These are phyloP conservation scores for Microctenopoma lineatum DNA, from an alignment of 2,797 vertebrate genomes.

Conservation along the genomic window DNA sequence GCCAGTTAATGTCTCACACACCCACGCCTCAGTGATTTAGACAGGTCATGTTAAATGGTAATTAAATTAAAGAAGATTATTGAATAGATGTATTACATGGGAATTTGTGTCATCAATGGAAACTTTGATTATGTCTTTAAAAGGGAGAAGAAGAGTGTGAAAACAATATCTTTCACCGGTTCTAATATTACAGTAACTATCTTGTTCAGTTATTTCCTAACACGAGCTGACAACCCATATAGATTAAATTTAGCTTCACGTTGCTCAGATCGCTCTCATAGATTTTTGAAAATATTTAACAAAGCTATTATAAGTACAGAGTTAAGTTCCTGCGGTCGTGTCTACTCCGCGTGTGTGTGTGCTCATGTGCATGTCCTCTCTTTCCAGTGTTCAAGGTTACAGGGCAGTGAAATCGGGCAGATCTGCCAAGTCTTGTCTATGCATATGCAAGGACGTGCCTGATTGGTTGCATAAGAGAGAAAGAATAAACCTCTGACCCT, in stretches of 20 bases:
- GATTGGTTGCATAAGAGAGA: conserved; percentile 66
- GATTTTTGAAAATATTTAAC: conserved; percentile 1
- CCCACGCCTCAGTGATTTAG: conserved; percentile 12
- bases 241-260: neutral
- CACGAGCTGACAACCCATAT: neutral
- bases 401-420: conserved; percentile 51
- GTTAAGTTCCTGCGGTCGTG: neutral
- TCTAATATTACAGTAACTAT: neutral
- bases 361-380: conserved; percentile 21
- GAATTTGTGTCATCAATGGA: neutral
- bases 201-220: neutral
- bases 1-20: conserved; percentile 29
- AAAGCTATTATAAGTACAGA: neutral
- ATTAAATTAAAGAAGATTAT: conserved; percentile 26
- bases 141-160: neutral
- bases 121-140: neutral
- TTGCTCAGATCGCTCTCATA: neutral
- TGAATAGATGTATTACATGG: neutral
- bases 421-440: conserved; percentile 58
- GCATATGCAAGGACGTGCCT: conserved; percentile 60
- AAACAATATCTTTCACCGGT: conserved; percentile 3
- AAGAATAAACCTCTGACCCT: conserved; percentile 72
- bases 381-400: conserved; percentile 55
- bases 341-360: neutral
- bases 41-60: conserved; percentile 24